phyloP scores from a whole-genome alignment of 1,140 invertebrate species.

The Leptonema lineaticorne region DNA sequence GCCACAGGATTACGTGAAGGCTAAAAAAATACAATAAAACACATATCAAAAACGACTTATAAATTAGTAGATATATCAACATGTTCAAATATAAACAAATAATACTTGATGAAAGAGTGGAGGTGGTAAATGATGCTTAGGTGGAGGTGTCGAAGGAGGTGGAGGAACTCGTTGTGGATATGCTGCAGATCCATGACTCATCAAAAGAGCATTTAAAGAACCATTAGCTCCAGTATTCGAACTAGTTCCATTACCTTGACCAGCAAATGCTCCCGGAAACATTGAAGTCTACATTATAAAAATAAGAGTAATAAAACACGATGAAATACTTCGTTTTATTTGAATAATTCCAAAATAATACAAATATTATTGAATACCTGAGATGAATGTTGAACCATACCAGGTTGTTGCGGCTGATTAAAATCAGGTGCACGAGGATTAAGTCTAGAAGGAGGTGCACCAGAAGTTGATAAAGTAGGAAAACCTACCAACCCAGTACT shows the following conservation, averaged over 20 bases:
- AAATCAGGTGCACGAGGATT: constrained; percentile 90
- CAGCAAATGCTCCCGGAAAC: constrained; percentile 31
- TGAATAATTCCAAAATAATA: too few species aligned
- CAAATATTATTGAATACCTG: constrained; percentile 19
- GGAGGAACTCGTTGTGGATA: constrained; percentile 37
- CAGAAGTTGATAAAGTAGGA: constrained; percentile 48
- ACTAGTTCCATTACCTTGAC: constrained; percentile 14
- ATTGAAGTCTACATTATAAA: constrained; percentile 34
- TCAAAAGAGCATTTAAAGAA: constrained; percentile 30
- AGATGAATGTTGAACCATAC: constrained; percentile 51
- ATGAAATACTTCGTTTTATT: background rate
- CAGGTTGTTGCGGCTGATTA: constrained; percentile 40
- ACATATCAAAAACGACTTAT: background rate
- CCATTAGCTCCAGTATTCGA: background rate
- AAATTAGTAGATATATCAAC: too few species aligned
- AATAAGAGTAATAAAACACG: too few species aligned
- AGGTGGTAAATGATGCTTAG: constrained; percentile 34
- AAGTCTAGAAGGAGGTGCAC: constrained; percentile 71
- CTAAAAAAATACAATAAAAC: constrained; percentile 22
- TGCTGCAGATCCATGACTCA: constrained; percentile 20
- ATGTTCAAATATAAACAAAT: background rate
- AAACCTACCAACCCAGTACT: constrained; percentile 49
- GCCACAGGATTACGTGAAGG: constrained; percentile 33
- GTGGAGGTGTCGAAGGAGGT: constrained; percentile 36
- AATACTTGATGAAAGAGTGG: constrained; percentile 33